Conservation (phyloP, 2,888 invertebrate species). For the Caenorhabditis sp. region DNA sequence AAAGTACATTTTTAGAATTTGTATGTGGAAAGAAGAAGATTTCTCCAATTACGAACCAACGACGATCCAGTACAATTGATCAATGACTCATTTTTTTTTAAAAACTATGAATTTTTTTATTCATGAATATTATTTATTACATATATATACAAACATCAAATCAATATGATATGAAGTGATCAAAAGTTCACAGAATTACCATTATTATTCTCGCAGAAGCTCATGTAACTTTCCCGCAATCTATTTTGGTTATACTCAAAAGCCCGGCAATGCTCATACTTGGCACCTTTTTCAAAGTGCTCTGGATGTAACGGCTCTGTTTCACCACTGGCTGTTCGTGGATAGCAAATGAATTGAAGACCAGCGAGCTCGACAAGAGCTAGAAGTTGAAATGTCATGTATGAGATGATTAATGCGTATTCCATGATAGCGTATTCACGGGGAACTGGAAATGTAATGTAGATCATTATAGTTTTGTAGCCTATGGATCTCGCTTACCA, state of each 20-base stretch:
- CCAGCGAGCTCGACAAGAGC: slow-evolving; percentile 52
- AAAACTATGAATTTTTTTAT: no score
- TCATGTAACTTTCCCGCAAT: slow-evolving; percentile 5
- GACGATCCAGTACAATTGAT: not conserved
- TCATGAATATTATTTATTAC: not conserved
- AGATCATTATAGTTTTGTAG: no score
- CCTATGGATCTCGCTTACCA: slow-evolving; percentile 22
- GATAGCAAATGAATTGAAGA: slow-evolving; percentile 63
- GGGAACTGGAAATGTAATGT: slow-evolving; percentile 50
- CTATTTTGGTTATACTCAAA: slow-evolving; percentile 48
- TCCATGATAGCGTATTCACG: slow-evolving; percentile 59
- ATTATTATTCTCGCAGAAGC: not conserved
- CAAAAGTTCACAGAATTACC: not conserved
- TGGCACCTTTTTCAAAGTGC: slow-evolving; percentile 55
- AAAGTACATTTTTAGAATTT: no score
- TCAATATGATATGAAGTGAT: not conserved
- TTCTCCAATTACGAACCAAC: no score
- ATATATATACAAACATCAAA: not conserved
- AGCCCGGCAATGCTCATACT: slow-evolving; percentile 49
- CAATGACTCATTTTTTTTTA: no score
- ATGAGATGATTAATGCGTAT: slow-evolving; percentile 56
- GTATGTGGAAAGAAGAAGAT: no score
- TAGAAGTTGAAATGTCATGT: slow-evolving; percentile 58
- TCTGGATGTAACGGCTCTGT: slow-evolving; percentile 62
- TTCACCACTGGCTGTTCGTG: slow-evolving; percentile 59